Percentiles rank a stretch among this genome's conserved stretches.
phyloP scores from a whole-genome alignment of 2,888 invertebrate species.

The Hyposoter didymator region DNA sequence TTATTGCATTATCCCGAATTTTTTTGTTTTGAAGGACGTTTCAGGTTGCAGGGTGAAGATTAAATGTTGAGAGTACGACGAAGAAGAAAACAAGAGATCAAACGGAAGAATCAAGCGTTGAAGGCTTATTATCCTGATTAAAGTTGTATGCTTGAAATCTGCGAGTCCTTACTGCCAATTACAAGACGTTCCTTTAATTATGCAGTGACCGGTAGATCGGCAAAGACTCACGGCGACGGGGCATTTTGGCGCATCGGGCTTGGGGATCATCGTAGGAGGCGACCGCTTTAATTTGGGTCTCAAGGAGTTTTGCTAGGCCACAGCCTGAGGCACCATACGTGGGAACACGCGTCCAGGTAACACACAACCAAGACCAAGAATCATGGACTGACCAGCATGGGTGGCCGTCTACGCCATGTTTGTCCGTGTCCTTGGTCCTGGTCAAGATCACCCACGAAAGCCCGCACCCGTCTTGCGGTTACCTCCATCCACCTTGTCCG shows the following conservation, averaged over 20 bases:
- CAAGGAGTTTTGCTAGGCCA: conserved; percentile 79
- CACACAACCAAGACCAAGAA: conserved; percentile 58
- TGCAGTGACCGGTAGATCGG: conserved; percentile 79
- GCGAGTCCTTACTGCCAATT: conserved; percentile 76
- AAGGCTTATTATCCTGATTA: conserved; percentile 38
- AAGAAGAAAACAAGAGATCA: conserved; percentile 31
- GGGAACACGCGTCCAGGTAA: conserved; percentile 76
- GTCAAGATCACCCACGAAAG: conserved; percentile 71
- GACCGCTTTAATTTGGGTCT: conserved; percentile 82
- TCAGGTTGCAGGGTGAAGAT: conserved; percentile 29
- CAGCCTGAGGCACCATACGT: conserved; percentile 81
- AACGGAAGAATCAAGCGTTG: conserved; percentile 18
- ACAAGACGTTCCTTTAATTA: conserved; percentile 82
- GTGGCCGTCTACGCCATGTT: conserved; percentile 79
- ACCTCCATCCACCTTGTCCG: conserved; percentile 55
- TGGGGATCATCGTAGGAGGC: conserved; percentile 76
- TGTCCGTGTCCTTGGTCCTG: conserved; percentile 79
- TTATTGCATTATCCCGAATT: not conserved
- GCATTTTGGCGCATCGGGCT: conserved; percentile 65
- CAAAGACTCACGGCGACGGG: conserved; percentile 68
- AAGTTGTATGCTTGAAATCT: conserved; percentile 21
- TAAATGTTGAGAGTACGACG: conserved; percentile 28
- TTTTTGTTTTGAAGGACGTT: conserved; percentile 1
- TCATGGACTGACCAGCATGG: conserved; percentile 76
- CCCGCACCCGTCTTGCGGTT: conserved; percentile 64